These are phyloP conservation scores for Catharus ustulatus DNA, from an alignment of 2,797 vertebrate genomes.

Conservation along the genomic window DNA sequence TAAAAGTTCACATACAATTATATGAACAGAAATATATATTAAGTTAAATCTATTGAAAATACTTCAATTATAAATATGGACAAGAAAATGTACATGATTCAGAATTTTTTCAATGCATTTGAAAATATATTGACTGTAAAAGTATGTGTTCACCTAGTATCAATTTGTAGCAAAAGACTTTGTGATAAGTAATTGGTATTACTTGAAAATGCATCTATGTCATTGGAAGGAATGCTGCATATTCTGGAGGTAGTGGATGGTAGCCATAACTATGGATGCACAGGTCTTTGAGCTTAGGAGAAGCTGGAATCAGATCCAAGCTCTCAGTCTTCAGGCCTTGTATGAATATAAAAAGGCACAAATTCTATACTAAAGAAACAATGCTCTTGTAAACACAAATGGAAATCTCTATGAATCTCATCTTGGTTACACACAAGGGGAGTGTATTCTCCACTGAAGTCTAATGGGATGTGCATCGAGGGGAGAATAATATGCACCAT, in stretches of 20 bases:
- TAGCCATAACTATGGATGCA: not conserved
- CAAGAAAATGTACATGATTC: not conserved
- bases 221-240: not conserved
- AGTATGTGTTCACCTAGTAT: not conserved
- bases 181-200: not conserved
- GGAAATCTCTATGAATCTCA: constrained; percentile 54
- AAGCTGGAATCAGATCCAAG: not conserved
- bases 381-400: constrained; percentile 48
- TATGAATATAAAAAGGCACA: constrained; percentile 28
- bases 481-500: constrained; percentile 44
- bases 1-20: not conserved
- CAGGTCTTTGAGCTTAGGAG: not conserved
- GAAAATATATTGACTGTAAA: not conserved
- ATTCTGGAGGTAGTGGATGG: not conserved
- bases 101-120: not conserved
- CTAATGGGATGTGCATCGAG: constrained; percentile 65
- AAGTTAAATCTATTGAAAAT: not conserved
- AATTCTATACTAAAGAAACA: constrained; percentile 2
- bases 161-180: not conserved
- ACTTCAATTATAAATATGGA: not conserved
- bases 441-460: constrained; percentile 53
- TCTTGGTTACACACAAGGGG: constrained; percentile 37
- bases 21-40: not conserved
- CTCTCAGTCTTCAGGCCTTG: not conserved
- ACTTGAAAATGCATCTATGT: not conserved